A percentile compares a stretch with the other conserved stretches of the same genome.
These are phyloP conservation scores for Indicator maculatus DNA, from an alignment of 2,113 vertebrate genomes.

Conservation along the genomic window DNA sequence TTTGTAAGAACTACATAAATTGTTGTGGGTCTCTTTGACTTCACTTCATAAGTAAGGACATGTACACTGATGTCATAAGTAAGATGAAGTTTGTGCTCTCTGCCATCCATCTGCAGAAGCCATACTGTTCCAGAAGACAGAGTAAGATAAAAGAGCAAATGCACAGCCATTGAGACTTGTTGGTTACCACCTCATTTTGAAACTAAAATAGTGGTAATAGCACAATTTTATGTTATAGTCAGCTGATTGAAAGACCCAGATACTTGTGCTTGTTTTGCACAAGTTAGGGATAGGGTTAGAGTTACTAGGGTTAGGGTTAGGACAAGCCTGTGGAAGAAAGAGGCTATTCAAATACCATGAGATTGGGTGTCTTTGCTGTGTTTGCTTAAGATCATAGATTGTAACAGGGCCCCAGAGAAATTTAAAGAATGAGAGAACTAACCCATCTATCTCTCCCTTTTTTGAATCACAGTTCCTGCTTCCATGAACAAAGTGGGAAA, in stretches of 20 bases:
- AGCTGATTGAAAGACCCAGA: background rate
- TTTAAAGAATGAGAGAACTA: background rate
- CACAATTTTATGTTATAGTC: background rate
- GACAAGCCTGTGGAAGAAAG: background rate
- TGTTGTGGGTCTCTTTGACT: background rate
- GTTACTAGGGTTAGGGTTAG: too few species aligned
- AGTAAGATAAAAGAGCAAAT: slow-evolving; percentile 3
- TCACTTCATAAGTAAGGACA: background rate
- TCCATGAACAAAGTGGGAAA: background rate
- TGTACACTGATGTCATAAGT: background rate
- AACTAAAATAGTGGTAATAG: background rate
- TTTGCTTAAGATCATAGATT: background rate
- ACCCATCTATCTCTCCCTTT: accelerated
- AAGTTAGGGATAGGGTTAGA: too few species aligned
- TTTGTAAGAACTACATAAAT: background rate
- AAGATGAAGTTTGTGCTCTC: background rate
- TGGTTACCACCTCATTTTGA: background rate
- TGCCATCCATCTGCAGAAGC: background rate
- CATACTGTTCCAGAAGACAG: background rate
- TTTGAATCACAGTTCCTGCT: background rate
- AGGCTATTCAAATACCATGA: background rate
- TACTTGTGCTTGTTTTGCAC: background rate
- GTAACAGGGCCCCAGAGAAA: background rate
- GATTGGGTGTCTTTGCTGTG: background rate
- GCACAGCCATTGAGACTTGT: background rate